Percentiles rank a stretch among this genome's conserved stretches.
These are phyloP conservation scores for Mongoloraphidia duomilia DNA, from an alignment of 2,888 invertebrate species.

Conservation along the genomic window DNA sequence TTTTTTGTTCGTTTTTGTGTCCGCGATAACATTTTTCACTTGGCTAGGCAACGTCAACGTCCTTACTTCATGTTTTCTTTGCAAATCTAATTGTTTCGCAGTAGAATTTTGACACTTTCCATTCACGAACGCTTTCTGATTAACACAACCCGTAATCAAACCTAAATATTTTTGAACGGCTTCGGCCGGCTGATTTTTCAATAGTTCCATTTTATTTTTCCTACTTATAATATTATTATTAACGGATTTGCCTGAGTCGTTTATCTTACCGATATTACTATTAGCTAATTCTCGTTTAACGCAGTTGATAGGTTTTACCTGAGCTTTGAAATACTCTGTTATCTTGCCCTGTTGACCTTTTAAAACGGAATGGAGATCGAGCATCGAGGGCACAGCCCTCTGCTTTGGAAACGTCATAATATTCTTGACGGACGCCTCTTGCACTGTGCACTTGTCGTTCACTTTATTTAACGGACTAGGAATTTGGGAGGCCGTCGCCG, in stretches of 20 bases:
- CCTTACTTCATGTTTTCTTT: constrained; percentile 22
- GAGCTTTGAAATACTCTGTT: constrained; percentile 72
- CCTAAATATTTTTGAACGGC: constrained; percentile 4
- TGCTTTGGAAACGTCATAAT: too few relatives aligned
- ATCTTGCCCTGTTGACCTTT: constrained; percentile 57
- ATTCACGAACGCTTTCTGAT: constrained; percentile 5
- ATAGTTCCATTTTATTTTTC: not conserved
- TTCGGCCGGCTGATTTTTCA: not conserved
- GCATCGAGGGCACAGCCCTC: too few relatives aligned
- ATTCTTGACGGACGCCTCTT: too few relatives aligned
- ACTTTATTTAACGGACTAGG: too few relatives aligned
- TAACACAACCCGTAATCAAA: constrained; percentile 2
- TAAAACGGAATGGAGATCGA: constrained; percentile 8
- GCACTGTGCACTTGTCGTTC: too few relatives aligned
- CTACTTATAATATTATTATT: not conserved
- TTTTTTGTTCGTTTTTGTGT: constrained; percentile 20
- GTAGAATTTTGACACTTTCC: constrained; percentile 6
- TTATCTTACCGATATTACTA: not conserved
- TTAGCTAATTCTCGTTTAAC: not conserved
- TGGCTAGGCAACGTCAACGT: constrained; percentile 25
- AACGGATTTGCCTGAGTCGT: not conserved
- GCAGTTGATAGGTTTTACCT: constrained; percentile 46
- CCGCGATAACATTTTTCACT: constrained; percentile 21
- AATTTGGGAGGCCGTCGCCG: too few relatives aligned
- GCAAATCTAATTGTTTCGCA: constrained; percentile 3